A percentile compares a stretch with the other conserved stretches of the same genome.
These are phyloP conservation scores for Heterodera schachtii DNA, from an alignment of 1,140 invertebrate species.

Conservation along the genomic window DNA sequence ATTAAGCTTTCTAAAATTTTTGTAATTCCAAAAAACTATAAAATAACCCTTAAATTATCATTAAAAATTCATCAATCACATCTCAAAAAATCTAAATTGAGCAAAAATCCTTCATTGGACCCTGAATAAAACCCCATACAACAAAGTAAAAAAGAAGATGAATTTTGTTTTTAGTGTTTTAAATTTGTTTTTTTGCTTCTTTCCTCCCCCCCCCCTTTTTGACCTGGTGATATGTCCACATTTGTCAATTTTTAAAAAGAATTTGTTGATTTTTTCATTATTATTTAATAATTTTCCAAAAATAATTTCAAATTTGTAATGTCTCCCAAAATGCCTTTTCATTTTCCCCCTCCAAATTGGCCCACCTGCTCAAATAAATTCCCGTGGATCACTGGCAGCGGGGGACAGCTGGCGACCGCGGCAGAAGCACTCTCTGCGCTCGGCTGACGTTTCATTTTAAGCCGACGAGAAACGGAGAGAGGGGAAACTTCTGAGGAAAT, in stretches of 20 bases:
- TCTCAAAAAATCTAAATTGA: too few relatives aligned
- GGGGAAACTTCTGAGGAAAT: neutral
- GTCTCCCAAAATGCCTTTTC: too few relatives aligned
- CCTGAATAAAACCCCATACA: too few relatives aligned
- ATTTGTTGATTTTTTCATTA: too few relatives aligned
- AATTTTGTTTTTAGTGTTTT: too few relatives aligned
- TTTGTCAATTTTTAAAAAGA: neutral
- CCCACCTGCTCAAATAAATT: slow-evolving; percentile 43
- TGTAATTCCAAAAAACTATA: too few relatives aligned
- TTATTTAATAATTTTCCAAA: slow-evolving; percentile 20
- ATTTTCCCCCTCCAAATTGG: neutral
- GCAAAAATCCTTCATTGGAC: too few relatives aligned
- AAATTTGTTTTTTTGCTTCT: neutral
- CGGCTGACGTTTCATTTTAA: neutral
- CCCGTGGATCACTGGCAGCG: slow-evolving; percentile 33
- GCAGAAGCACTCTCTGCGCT: slow-evolving; percentile 36
- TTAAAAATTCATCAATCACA: too few relatives aligned
- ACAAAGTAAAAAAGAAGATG: too few relatives aligned
- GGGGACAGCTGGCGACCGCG: slow-evolving; percentile 10
- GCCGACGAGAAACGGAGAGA: neutral
- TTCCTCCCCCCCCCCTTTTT: too few relatives aligned
- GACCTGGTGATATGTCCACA: neutral
- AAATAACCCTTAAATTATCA: too few relatives aligned
- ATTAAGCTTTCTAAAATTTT: too few relatives aligned
- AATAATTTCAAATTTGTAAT: neutral